Percentiles rank a stretch among this genome's conserved stretches.
These are phyloP conservation scores for Megalopta genalis DNA, from an alignment of 1,140 invertebrate species.

Conservation along the genomic window DNA sequence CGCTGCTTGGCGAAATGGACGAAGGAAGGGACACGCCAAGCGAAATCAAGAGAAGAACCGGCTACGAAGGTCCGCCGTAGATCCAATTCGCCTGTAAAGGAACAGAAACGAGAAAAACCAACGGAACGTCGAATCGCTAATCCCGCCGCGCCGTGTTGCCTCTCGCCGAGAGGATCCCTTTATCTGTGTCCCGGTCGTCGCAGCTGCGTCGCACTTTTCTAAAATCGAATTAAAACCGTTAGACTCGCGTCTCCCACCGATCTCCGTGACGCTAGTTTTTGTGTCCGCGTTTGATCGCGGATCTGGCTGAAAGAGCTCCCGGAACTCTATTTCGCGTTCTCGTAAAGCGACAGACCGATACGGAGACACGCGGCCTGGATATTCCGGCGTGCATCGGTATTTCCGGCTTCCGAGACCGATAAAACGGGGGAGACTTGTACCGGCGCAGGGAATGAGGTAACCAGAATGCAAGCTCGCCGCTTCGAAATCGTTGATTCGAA, in stretches of 20 bases:
- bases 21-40: constrained; percentile 8
- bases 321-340: constrained; percentile 38
- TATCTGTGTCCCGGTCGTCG: background rate
- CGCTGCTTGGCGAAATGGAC: constrained; percentile 9
- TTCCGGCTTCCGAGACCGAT: constrained; percentile 27
- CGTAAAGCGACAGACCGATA: constrained; percentile 30
- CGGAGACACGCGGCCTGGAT: constrained; percentile 25
- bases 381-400: constrained; percentile 29
- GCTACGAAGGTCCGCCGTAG: constrained; percentile 22
- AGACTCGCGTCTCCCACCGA: too few species aligned
- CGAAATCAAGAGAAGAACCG: constrained; percentile 15
- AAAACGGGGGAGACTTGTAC: constrained; percentile 36
- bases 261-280: background rate
- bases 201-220: background rate
- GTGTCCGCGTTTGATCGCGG: constrained; percentile 2
- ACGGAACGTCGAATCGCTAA: constrained; percentile 57
- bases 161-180: constrained; percentile 1
- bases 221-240: constrained; percentile 59
- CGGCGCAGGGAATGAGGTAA: constrained; percentile 8
- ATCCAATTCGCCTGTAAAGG: constrained; percentile 29
- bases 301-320: constrained; percentile 20
- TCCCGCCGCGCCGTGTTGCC: constrained; percentile 21
- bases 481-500: constrained; percentile 45
- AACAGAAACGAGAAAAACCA: constrained; percentile 37
- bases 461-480: constrained; percentile 20